Base-by-base conservation (phyloP, 2,888 invertebrate species). In the Brenthis daphne region DNA sequence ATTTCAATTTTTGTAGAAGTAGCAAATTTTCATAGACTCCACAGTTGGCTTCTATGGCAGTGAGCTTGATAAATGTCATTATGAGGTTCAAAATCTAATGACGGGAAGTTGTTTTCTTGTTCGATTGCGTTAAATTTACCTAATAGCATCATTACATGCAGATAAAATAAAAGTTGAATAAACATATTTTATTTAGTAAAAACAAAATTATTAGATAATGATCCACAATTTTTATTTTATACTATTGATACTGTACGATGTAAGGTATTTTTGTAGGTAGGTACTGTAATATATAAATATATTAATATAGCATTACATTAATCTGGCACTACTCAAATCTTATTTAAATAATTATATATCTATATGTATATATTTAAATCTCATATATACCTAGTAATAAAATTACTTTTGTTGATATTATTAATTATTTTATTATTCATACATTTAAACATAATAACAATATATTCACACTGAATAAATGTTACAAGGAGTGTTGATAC, bases 21-120 rank as follows among this genome's bases (percentile, higher is more conserved):
- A 58, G 47, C 29, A 29, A 60, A 29, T 43, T 6, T 48, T 47
- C 29, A 29, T 48, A 14, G 14, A 48, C 5, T 48, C 48, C 48
- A 48, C 48, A 50, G 29, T 48, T 48, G 24, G 24, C 58, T 58
- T 20, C 47, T 58, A n/a, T 58, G 58, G 48, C 58, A 58, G 58
- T 58, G 48, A 24, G 58, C n/a, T 58, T n/a, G 1, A 6, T 37
- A 37, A 8, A 37, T 11, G 29, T 60, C n/a, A 14, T 13, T 48
- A 60, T n/a, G 12, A 48, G 48, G 12, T 48, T 60, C 29, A 11
- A 43, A 43, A 48, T 60, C 12, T 24, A 48, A 5, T n/a, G 29
- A 29, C 43, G 16, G 55, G 29, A 55, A 20, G 14, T 33, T 12
- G 29, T n/a, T n/a, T n/a, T 56, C 13, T 43, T 3, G 37, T 43